These are phyloP conservation scores for Mythimna ferrago DNA, from an alignment of 2,888 invertebrate genomes.

Conservation along the genomic window DNA sequence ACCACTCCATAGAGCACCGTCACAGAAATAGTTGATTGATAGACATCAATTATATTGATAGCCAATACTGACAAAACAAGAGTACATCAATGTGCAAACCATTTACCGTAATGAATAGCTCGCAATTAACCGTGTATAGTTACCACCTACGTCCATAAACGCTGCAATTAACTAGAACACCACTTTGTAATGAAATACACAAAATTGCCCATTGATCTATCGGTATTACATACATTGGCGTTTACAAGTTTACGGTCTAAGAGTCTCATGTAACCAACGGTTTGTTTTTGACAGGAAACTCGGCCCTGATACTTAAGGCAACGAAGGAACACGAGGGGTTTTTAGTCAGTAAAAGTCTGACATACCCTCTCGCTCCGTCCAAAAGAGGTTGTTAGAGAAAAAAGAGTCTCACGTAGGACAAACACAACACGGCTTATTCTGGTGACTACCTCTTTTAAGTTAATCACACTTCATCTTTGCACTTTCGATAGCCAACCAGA, in stretches of 20 bases:
- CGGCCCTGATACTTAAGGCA: no score
- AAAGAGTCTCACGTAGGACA: neutral
- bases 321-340: no score
- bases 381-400: no score
- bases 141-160: slow-evolving; percentile 39
- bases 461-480: no score
- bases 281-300: no score
- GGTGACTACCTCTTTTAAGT: neutral
- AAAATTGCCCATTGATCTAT: slow-evolving; percentile 18
- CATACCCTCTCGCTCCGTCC: no score
- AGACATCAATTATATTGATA: slow-evolving; percentile 35
- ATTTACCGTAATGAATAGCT: slow-evolving; percentile 45
- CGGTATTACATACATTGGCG: neutral
- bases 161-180: slow-evolving; percentile 1
- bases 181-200: neutral
- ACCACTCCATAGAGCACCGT: neutral
- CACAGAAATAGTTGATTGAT: slow-evolving; percentile 19
- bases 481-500: no score
- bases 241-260: neutral
- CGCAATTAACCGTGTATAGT: slow-evolving; percentile 30
- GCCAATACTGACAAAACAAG: slow-evolving; percentile 5
- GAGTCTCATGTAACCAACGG: neutral
- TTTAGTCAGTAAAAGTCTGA: no score
- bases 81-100: slow-evolving; percentile 35
- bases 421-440: neutral